Base-by-base conservation (phyloP, 2,113 vertebrate species). In the Fulmarus glacialis region DNA sequence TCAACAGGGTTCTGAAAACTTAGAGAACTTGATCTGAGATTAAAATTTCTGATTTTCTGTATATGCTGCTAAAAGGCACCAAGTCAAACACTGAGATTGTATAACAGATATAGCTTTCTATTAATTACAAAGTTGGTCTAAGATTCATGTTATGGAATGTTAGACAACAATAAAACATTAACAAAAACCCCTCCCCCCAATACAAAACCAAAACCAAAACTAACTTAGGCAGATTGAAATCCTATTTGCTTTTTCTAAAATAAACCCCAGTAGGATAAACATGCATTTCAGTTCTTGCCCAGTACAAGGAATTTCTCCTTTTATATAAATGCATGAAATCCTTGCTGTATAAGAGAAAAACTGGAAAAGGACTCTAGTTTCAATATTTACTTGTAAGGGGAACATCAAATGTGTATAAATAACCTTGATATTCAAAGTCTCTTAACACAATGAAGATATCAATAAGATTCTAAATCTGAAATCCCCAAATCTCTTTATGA, bases 381-480 rank as follows among this genome's bases (percentile, higher is more conserved):
- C 38, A 82, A 74, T 70, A 78, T 79, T 87, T 93, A 91, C 21
- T 74, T 79, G 8, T 42, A 89, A 93, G 16, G 6, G 12, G 21
- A 75, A 72, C 45, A 95, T 82, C 60, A 90, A 79, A 82, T 45
- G 19, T 23, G 2, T 56, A 43, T 82, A 83, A 90, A 91, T 60
- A 93, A 82, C 7, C 27, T 86, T 75, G 30, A 78, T 58, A 87
- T 78, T 88, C 55, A 66, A 62, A 93, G 56, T 68, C n/a, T 77
- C 36, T 84, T 70, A 60, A 32, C 24, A 47, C 32, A 82, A 63
- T 82, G 27, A 79, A 94, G 30, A 30, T 77, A 72, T 43, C 38
- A 84, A 59, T 66, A 89, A 53, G 22, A 87, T 80, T 93, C 74
- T 75, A 94, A 79, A 64, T 77, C 62, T 79, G 58, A 93, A 95